Evolutionary conservation across 2,113 vertebrate species (phyloP).

Genomic region (Theropithecus gelada): DNA sequence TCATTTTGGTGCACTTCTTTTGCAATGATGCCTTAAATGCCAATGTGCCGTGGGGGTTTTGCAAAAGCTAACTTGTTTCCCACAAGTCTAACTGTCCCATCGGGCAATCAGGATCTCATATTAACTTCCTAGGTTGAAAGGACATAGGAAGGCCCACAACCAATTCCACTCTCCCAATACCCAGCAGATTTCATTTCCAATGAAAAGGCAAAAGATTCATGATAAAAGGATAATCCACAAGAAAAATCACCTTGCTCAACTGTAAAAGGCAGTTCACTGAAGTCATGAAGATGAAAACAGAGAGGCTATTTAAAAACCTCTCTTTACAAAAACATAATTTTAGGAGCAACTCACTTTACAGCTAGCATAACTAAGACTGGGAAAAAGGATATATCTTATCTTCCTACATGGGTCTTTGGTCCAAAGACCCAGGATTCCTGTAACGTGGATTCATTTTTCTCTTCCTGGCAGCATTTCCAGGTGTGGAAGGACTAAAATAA

Average conservation of each 20-base stretch:
- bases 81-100: not conserved
- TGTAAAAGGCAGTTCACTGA: constrained; percentile 20
- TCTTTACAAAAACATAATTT: not conserved
- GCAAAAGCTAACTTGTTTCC: not conserved
- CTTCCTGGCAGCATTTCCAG: constrained; percentile 9
- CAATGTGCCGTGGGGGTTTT: not conserved
- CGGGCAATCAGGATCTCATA: not conserved
- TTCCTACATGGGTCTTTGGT: not conserved
- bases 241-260: constrained; percentile 3
- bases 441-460: not conserved
- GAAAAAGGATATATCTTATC: not conserved
- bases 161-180: not conserved
- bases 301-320: constrained; percentile 10
- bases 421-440: not conserved
- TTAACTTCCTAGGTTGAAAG: constrained; percentile 46
- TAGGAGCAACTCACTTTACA: not conserved
- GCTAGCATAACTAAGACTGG: not conserved
- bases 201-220: constrained; percentile 4
- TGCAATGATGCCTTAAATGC: not conserved
- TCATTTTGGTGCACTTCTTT: not conserved
- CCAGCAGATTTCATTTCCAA: not conserved
- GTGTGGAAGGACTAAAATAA: not conserved
- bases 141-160: not conserved
- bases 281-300: not conserved
- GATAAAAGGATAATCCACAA: constrained; percentile 31